These are phyloP conservation scores for Phoxinus phoxinus DNA, from an alignment of 2,113 vertebrate species.

Conservation along the genomic window DNA sequence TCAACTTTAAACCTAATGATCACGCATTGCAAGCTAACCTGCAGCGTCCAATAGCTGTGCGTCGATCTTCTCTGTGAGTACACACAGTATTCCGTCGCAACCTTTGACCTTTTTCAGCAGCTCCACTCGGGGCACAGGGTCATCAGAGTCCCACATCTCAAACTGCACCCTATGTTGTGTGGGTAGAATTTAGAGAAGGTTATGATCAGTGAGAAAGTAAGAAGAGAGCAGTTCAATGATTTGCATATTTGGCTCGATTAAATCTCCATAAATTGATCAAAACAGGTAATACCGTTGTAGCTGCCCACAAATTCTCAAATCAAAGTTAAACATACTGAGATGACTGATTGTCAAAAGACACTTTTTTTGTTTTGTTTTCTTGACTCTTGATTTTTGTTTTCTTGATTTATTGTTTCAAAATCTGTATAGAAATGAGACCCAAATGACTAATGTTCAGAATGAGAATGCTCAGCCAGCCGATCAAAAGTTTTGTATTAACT, in stretches of 20 bases:
- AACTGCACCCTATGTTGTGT: slow-evolving; percentile 70
- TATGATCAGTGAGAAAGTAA: not conserved
- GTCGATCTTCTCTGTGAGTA: slow-evolving; percentile 80
- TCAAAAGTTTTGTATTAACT: slow-evolving; percentile 32
- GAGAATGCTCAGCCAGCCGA: not conserved
- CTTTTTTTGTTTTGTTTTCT: not conserved
- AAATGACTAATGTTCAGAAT: not conserved
- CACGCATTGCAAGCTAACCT: slow-evolving; percentile 56
- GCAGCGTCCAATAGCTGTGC: slow-evolving; percentile 73
- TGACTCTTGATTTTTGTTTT: not conserved
- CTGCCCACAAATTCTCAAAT: not conserved
- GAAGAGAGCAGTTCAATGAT: not conserved
- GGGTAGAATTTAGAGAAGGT: not conserved
- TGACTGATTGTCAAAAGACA: not conserved
- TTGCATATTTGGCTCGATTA: not conserved
- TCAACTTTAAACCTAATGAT: not conserved
- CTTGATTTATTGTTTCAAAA: not conserved
- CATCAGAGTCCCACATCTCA: slow-evolving; percentile 78
- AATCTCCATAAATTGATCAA: not conserved
- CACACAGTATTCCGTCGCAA: slow-evolving; percentile 71
- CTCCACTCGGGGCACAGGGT: slow-evolving; percentile 71
- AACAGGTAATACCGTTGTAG: not conserved
- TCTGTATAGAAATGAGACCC: not conserved
- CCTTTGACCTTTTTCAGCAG: slow-evolving; percentile 75
- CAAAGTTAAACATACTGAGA: not conserved